Percentiles rank a stretch among this genome's conserved stretches.
Evolutionary conservation across 2,113 vertebrate species (phyloP).

Genomic region (Drymodes brunneopygia): DNA sequence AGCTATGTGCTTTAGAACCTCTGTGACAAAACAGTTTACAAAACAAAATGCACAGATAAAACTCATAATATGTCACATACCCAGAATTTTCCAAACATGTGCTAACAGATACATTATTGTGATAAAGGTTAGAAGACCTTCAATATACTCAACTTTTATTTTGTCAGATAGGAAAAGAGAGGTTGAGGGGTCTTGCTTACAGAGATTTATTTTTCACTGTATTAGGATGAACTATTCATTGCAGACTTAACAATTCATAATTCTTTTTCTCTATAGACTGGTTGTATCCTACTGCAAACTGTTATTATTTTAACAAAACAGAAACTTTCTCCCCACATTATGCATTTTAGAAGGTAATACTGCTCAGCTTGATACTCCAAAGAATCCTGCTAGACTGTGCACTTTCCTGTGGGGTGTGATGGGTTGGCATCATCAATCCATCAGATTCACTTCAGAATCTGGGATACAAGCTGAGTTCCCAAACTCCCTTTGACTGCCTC

Average conservation of each 20-base stretch:
- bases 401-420: background rate
- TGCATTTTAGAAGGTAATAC: background rate
- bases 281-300: background rate
- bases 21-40: background rate
- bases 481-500: background rate
- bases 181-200: background rate
- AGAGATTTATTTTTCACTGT: background rate
- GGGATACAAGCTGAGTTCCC: background rate
- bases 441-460: background rate
- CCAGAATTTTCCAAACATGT: background rate
- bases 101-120: background rate
- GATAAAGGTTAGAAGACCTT: background rate
- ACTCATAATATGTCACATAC: accelerated
- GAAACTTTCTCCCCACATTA: background rate
- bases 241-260: background rate
- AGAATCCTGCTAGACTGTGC: background rate
- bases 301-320: background rate
- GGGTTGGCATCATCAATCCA: background rate
- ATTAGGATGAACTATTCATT: background rate
- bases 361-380: accelerated
- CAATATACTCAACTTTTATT: background rate
- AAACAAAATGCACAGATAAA: background rate
- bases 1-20: background rate
- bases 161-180: background rate
- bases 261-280: background rate